A percentile compares a stretch with the other conserved stretches of the same genome.
Evolutionary conservation across 2,888 invertebrate species (phyloP).

Genomic region (Antheraea yamamai): DNA sequence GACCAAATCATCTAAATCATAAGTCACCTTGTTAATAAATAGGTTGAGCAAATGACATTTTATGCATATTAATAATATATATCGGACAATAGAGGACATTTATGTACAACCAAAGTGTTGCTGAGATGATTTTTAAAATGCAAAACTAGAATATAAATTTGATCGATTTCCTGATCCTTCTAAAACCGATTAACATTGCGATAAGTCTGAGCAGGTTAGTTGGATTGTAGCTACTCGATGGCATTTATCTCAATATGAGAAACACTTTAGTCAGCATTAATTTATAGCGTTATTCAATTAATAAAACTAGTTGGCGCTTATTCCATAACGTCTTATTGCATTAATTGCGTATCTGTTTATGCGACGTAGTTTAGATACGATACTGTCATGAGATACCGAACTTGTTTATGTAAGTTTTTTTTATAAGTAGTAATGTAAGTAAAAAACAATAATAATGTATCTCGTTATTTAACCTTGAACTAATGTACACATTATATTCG

Average conservation of each 20-base stretch:
- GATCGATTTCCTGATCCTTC: not conserved
- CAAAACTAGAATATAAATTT: not conserved
- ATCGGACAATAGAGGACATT: constrained; percentile 22
- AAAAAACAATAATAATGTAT: not conserved
- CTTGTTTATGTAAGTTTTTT: not conserved
- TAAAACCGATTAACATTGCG: not conserved
- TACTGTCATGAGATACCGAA: not conserved
- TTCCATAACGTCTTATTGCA: not conserved
- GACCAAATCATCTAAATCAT: constrained; percentile 30
- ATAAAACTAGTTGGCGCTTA: not conserved
- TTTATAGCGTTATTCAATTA: not conserved
- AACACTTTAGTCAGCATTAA: not conserved
- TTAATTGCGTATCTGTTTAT: not conserved
- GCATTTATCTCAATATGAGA: not conserved
- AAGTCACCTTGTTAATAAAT: constrained; percentile 42
- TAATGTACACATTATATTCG: not conserved
- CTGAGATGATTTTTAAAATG: not conserved
- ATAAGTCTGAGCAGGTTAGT: not conserved
- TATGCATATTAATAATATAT: constrained; percentile 27
- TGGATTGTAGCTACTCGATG: not conserved
- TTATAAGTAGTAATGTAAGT: not conserved
- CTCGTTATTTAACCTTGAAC: constrained; percentile 7
- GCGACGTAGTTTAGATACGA: not conserved
- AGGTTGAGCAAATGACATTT: constrained; percentile 33
- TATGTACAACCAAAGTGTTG: not conserved